Percentiles rank a stretch among this genome's conserved stretches.
Conservation (phyloP, 1,140 invertebrate genomes). For the Cotesia typhae region DNA sequence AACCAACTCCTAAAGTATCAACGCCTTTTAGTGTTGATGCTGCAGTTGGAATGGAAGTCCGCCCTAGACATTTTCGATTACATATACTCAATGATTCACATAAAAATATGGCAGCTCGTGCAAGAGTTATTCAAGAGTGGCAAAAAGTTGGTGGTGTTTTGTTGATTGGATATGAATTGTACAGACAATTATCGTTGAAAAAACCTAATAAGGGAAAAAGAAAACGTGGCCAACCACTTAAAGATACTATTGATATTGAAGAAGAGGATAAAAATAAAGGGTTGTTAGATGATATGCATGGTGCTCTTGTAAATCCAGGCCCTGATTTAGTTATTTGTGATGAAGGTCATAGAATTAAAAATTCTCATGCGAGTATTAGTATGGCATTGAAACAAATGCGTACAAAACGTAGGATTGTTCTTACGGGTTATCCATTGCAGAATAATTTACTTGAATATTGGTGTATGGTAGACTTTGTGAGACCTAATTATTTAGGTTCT, state of each 20-base stretch:
- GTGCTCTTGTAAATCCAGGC: constrained; percentile 88
- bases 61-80: constrained; percentile 84
- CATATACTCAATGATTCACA: constrained; percentile 94
- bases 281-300: constrained; percentile 86
- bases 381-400: constrained; percentile 90
- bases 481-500: constrained; percentile 91
- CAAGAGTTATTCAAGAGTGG: constrained; percentile 86
- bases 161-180: constrained; percentile 97
- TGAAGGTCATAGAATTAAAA: constrained; percentile 96
- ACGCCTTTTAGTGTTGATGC: constrained; percentile 58
- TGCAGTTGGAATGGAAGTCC: constrained; percentile 56
- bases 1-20: constrained; percentile 49
- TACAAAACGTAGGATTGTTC: constrained; percentile 87
- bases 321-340: constrained; percentile 96
- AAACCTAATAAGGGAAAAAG: constrained; percentile 66
- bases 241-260: constrained; percentile 66
- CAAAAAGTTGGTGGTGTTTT: constrained; percentile 88
- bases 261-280: constrained; percentile 85
- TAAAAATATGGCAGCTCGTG: constrained; percentile 87
- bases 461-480: constrained; percentile 97
- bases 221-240: constrained; percentile 60
- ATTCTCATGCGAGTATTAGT: constrained; percentile 92
- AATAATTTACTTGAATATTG: constrained; percentile 96
- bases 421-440: constrained; percentile 96
- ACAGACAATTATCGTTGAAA: constrained; percentile 85